Percentiles rank a stretch among this genome's conserved stretches.
Evolutionary conservation across 2,888 invertebrate species (phyloP).

Genomic region (Amphipyra berbera): DNA sequence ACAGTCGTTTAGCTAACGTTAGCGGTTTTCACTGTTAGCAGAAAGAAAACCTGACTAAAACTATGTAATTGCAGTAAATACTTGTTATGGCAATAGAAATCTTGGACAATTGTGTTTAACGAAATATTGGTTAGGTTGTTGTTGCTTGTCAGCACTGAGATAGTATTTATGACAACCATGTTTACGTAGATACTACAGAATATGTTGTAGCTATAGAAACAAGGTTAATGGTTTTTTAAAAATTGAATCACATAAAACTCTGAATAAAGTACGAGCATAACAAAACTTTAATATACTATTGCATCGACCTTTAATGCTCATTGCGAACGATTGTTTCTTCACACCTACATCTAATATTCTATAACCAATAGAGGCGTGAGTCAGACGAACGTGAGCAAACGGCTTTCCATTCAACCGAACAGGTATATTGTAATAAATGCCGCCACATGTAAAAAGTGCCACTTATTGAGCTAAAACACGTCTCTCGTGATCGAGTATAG

Average conservation of each 20-base stretch:
- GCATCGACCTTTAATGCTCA: slow-evolving; percentile 37
- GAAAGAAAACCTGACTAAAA: slow-evolving; percentile 53
- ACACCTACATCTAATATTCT: slow-evolving; percentile 49
- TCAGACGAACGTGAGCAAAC: slow-evolving; percentile 58
- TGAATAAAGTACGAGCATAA: slow-evolving; percentile 24
- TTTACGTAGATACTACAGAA: not conserved
- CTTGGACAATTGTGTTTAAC: slow-evolving; percentile 24
- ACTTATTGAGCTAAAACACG: slow-evolving; percentile 2
- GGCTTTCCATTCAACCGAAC: slow-evolving; percentile 49
- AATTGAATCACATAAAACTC: slow-evolving; percentile 12
- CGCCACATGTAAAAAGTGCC: slow-evolving; percentile 10
- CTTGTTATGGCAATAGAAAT: slow-evolving; percentile 51
- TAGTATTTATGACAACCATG: slow-evolving; percentile 6
- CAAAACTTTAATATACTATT: slow-evolving; percentile 27
- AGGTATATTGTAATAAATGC: slow-evolving; percentile 34
- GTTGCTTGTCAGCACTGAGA: not conserved
- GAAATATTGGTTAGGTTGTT: slow-evolving; percentile 18
- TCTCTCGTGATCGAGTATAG: not conserved
- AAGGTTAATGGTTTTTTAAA: not conserved
- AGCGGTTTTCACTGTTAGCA: slow-evolving; percentile 49
- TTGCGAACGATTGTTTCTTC: slow-evolving; percentile 36
- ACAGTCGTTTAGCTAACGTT: slow-evolving; percentile 39
- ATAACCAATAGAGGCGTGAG: slow-evolving; percentile 43
- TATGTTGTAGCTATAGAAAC: not conserved
- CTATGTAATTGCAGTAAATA: slow-evolving; percentile 54